Conservation (phyloP, 2,888 invertebrate species). For the Eumerus sabulonum region DNA sequence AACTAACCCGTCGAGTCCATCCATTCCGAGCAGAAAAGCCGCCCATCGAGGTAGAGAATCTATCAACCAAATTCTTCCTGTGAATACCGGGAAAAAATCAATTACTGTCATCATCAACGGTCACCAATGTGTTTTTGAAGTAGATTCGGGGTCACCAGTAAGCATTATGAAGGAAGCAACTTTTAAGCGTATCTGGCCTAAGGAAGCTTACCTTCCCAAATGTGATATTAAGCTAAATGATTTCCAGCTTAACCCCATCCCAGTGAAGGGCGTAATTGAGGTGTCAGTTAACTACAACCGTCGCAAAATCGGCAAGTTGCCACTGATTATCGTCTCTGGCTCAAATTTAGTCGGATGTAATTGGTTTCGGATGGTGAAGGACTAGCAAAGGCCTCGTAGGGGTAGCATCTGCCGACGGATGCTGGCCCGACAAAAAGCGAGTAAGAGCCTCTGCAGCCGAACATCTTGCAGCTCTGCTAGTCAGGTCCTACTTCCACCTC, state of each 20-base stretch:
- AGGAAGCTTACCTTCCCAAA: background rate
- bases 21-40: too few relatives aligned
- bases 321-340: constrained; percentile 54
- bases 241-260: constrained; percentile 36
- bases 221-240: constrained; percentile 35
- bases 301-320: constrained; percentile 3
- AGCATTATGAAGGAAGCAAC: constrained; percentile 39
- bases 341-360: too few relatives aligned
- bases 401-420: too few relatives aligned
- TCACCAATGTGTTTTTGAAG: constrained; percentile 26
- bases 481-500: too few relatives aligned
- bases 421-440: too few relatives aligned
- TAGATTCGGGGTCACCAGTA: constrained; percentile 36
- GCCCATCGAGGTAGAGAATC: background rate
- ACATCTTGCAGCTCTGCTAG: too few relatives aligned
- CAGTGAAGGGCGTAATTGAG: constrained; percentile 33
- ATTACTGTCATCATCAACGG: constrained; percentile 35
- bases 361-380: too few relatives aligned
- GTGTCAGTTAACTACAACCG: constrained; percentile 21
- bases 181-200: too few relatives aligned
- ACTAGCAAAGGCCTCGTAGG: too few relatives aligned
- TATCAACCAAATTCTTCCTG: constrained; percentile 28
- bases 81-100: constrained; percentile 35
- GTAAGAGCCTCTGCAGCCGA: too few relatives aligned
- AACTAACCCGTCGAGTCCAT: background rate